A percentile compares a stretch with the other conserved stretches of the same genome.
Evolutionary conservation across 2,113 vertebrate genomes (phyloP).

Genomic region (rabbit (Oryctolagus cuniculus)): DNA sequence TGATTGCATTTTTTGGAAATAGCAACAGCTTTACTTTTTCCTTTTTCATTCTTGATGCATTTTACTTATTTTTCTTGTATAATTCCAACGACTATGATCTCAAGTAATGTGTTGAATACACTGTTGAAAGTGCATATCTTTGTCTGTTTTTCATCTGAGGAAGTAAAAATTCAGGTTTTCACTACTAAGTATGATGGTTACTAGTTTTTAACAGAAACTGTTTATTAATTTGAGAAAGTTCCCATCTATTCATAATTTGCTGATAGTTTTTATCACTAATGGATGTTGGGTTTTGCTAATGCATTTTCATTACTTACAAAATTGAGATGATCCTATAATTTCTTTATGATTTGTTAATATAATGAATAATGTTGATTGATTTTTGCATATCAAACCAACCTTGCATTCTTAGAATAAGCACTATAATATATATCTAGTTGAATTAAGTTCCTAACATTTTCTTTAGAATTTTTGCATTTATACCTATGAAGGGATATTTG

Average conservation of each 20-base stretch:
- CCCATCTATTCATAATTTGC: no score
- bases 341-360: background rate
- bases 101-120: background rate
- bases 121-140: background rate
- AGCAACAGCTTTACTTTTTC: background rate
- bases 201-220: background rate
- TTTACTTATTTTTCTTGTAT: background rate
- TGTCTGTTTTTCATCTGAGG: background rate
- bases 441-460: constrained; percentile 4
- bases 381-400: background rate
- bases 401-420: background rate
- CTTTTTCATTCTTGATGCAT: background rate
- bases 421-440: background rate
- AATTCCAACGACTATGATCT: background rate
- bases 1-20: background rate
- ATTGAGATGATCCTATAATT: background rate
- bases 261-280: no score
- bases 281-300: no score
- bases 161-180: background rate
- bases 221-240: background rate
- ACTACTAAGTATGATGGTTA: background rate
- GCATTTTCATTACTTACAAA: no score
- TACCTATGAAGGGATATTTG: background rate
- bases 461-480: background rate
- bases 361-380: background rate